Evolutionary conservation across 2,797 vertebrate genomes (phyloP).

Genomic region (Eulemur albifrons): DNA sequence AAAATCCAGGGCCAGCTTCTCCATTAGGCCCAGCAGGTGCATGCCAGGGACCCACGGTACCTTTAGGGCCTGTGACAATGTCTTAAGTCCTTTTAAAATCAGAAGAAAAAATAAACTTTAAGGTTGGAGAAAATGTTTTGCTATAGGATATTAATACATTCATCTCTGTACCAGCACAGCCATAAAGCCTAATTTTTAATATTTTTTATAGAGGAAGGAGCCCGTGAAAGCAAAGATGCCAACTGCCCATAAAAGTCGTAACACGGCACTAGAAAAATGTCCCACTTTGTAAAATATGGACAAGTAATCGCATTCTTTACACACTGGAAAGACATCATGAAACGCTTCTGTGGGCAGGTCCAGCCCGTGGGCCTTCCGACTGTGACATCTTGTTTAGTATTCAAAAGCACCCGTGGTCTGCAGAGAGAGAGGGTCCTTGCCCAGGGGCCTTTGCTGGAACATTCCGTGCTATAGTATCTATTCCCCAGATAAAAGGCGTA

Average conservation of each 20-base stretch:
- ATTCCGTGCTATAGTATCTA: neutral
- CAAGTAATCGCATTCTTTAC: neutral
- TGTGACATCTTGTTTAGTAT: neutral
- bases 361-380: neutral
- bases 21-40: neutral
- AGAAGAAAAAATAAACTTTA: neutral
- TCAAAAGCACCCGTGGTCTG: neutral
- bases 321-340: neutral
- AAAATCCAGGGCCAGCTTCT: neutral
- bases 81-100: neutral
- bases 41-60: neutral
- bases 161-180: neutral
- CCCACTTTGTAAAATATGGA: neutral
- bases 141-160: neutral
- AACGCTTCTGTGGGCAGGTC: rapidly evolving
- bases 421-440: neutral
- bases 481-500: neutral
- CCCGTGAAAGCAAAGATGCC: neutral
- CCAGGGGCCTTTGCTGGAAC: neutral
- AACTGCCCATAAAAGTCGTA: neutral
- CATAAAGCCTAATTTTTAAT: neutral
- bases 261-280: neutral
- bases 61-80: neutral
- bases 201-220: neutral
- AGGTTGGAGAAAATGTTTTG: neutral